These are phyloP conservation scores for Amorpha juglandis DNA, from an alignment of 2,888 invertebrate species.

Conservation along the genomic window DNA sequence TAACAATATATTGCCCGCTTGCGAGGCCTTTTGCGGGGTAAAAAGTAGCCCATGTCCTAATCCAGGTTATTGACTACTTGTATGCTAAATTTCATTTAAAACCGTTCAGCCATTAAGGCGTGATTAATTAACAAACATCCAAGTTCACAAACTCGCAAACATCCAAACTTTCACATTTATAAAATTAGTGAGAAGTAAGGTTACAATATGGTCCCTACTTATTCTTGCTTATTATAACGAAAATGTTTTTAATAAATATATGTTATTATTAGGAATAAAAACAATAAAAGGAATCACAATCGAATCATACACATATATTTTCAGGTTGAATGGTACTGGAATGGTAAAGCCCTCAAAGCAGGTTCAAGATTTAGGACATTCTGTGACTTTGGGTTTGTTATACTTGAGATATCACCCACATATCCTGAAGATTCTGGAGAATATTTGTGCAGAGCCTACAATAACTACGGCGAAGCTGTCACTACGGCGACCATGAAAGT, in stretches of 20 bases:
- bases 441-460: conserved; percentile 94
- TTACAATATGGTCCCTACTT: too few relatives aligned
- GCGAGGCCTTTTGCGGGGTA: too few relatives aligned
- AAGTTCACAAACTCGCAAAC: too few relatives aligned
- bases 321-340: conserved; percentile 97
- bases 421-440: conserved; percentile 98
- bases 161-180: too few relatives aligned
- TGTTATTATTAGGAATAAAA: not conserved
- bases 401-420: conserved; percentile 98
- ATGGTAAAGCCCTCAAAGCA: conserved; percentile 93
- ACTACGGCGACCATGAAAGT: conserved; percentile 95
- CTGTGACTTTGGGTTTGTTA: conserved; percentile 99
- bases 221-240: too few relatives aligned
- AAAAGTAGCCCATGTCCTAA: too few relatives aligned
- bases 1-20: too few relatives aligned
- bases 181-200: too few relatives aligned
- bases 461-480: conserved; percentile 95
- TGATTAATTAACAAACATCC: too few relatives aligned
- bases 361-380: conserved; percentile 97
- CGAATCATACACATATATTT: conserved; percentile 36
- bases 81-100: too few relatives aligned
- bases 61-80: too few relatives aligned
- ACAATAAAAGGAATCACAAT: not conserved
- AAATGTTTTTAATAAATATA: not conserved
- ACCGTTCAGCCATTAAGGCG: too few relatives aligned